phyloP scores from a whole-genome alignment of 2,888 invertebrate genomes.

The Cantharis nigra region DNA sequence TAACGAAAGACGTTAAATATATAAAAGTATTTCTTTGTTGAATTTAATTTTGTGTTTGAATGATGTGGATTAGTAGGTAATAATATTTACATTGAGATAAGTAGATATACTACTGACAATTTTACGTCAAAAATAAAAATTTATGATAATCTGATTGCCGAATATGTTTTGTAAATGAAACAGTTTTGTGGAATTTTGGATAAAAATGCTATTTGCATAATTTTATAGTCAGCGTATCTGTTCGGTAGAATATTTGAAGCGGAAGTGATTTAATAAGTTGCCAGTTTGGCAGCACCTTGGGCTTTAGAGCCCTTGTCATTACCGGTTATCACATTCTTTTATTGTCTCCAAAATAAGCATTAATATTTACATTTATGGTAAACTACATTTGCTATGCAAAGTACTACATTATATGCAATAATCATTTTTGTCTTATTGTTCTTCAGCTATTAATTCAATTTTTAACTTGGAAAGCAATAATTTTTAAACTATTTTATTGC shows the following conservation, averaged over 20 bases:
- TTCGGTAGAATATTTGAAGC: slow-evolving; percentile 26
- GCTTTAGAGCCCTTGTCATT: slow-evolving; percentile 5
- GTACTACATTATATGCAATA: neutral
- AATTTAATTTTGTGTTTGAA: neutral
- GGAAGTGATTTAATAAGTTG: slow-evolving; percentile 34
- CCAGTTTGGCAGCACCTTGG: slow-evolving; percentile 26
- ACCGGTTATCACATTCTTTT: slow-evolving; percentile 4
- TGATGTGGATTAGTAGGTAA: neutral
- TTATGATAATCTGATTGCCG: slow-evolving; percentile 48
- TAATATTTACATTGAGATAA: neutral
- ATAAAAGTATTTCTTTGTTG: neutral
- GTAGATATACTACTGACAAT: neutral
- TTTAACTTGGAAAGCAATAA: neutral
- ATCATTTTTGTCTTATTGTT: neutral
- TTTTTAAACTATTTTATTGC: neutral
- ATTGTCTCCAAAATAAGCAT: slow-evolving; percentile 4
- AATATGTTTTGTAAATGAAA: slow-evolving; percentile 51
- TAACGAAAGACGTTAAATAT: neutral
- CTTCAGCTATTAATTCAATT: neutral
- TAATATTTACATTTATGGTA: slow-evolving; percentile 5
- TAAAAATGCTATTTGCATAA: slow-evolving; percentile 51
- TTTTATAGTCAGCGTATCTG: slow-evolving; percentile 44
- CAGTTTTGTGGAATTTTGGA: slow-evolving; percentile 48
- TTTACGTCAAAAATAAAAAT: slow-evolving; percentile 45
- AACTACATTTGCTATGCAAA: neutral